Percentiles rank a stretch among this genome's conserved stretches.
phyloP scores from a whole-genome alignment of 2,797 vertebrate species.

The Artibeus lituratus region DNA sequence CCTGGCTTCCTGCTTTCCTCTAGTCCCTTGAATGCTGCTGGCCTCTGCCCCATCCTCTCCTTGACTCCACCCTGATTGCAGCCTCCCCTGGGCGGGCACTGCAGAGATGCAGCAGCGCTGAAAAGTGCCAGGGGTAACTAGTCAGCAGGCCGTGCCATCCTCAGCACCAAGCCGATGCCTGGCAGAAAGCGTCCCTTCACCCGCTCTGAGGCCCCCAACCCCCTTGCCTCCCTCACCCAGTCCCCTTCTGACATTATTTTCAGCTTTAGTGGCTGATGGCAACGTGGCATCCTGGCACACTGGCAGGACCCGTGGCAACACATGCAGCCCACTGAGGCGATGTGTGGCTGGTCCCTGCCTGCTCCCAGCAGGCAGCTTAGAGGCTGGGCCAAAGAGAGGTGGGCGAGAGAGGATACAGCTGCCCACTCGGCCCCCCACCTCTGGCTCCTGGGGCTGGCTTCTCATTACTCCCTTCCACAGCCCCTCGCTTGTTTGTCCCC shows the following conservation, averaged over 20 bases:
- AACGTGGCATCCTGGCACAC: neutral
- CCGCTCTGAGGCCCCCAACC: neutral
- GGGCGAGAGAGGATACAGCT: neutral
- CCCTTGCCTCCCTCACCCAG: neutral
- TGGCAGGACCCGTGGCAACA: neutral
- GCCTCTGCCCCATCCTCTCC: neutral
- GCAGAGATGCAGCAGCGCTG: neutral
- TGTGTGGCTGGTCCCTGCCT: neutral
- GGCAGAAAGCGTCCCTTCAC: neutral
- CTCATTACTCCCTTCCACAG: neutral
- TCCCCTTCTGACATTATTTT: neutral
- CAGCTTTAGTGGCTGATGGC: neutral
- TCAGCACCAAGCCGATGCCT: neutral
- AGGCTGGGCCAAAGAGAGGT: neutral
- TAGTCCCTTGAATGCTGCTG: neutral
- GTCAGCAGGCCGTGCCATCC: neutral
- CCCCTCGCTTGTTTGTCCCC: constrained; percentile 22
- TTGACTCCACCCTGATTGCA: neutral
- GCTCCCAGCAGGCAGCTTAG: neutral
- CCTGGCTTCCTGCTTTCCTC: neutral
- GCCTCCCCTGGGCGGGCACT: neutral
- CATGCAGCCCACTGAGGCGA: neutral
- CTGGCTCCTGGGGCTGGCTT: neutral
- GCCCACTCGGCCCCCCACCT: neutral
- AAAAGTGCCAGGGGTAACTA: rapidly evolving